A percentile compares a stretch with the other conserved stretches of the same genome.
phyloP scores from a whole-genome alignment of 2,888 invertebrate genomes.

The Xylophagus ater region DNA sequence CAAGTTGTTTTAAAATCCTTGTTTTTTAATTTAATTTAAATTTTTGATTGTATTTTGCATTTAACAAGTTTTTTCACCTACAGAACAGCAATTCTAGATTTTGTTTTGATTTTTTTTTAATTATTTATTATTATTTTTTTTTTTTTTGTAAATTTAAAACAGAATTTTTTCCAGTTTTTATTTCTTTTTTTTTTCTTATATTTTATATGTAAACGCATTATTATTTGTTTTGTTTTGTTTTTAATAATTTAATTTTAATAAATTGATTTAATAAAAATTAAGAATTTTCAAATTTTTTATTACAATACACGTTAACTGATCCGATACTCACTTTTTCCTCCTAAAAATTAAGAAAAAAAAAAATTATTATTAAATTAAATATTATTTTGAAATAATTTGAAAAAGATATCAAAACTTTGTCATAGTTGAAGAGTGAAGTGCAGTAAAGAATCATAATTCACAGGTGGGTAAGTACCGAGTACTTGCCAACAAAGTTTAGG shows the following conservation, averaged over 20 bases:
- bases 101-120: no score
- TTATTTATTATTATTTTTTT: no score
- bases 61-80: no score
- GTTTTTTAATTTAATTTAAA: no score
- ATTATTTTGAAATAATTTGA: neutral
- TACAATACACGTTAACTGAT: slow-evolving; percentile 16
- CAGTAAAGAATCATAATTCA: neutral
- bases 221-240: slow-evolving; percentile 12
- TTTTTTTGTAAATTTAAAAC: no score
- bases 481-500: no score
- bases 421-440: neutral
- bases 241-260: slow-evolving; percentile 18
- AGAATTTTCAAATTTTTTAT: slow-evolving; percentile 19
- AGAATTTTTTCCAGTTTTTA: no score
- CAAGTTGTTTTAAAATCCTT: no score
- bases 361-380: neutral
- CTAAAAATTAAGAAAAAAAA: slow-evolving; percentile 14
- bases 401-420: neutral
- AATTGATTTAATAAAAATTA: slow-evolving; percentile 19
- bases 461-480: no score
- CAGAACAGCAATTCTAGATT: no score
- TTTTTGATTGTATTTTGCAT: no score
- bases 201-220: slow-evolving; percentile 5
- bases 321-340: slow-evolving; percentile 24
- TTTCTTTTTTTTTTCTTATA: slow-evolving; percentile 8